phyloP scores from a whole-genome alignment of 2,797 vertebrate species.

The Nyctalus aviator region DNA sequence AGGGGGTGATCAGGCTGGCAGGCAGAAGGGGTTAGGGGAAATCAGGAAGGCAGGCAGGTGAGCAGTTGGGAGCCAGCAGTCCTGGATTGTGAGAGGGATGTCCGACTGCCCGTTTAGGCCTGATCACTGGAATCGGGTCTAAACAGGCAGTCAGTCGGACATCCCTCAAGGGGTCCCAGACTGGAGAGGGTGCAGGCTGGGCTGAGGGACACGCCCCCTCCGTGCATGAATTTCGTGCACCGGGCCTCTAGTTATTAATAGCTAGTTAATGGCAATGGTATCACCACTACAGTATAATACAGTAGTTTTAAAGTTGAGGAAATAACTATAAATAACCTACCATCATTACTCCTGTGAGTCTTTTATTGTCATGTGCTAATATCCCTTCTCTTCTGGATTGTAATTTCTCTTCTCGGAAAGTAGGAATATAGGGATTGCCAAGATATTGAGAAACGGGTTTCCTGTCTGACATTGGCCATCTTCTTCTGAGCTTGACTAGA shows the following conservation, averaged over 20 bases:
- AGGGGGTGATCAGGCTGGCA: no score
- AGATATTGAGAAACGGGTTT: conserved; percentile 24
- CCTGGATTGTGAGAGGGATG: no score
- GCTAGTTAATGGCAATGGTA: neutral
- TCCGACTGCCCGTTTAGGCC: no score
- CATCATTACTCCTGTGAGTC: neutral
- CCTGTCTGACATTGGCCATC: conserved; percentile 41
- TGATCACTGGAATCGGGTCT: no score
- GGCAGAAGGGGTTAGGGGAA: no score
- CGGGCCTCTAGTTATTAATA: neutral
- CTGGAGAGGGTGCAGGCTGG: no score
- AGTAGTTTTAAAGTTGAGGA: neutral
- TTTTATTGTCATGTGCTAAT: neutral
- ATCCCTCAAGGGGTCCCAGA: no score
- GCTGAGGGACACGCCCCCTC: no score
- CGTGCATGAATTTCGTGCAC: no score
- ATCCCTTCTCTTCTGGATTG: conserved; percentile 44
- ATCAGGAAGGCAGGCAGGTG: no score
- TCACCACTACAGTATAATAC: neutral
- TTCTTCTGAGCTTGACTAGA: conserved; percentile 64
- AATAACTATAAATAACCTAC: conserved; percentile 39
- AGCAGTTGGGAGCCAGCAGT: no score
- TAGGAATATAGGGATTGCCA: neutral
- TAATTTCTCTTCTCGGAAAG: conserved; percentile 23
- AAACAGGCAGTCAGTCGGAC: no score